These are phyloP conservation scores for Lerista edwardsae DNA, from an alignment of 2,797 vertebrate species.

Conservation along the genomic window DNA sequence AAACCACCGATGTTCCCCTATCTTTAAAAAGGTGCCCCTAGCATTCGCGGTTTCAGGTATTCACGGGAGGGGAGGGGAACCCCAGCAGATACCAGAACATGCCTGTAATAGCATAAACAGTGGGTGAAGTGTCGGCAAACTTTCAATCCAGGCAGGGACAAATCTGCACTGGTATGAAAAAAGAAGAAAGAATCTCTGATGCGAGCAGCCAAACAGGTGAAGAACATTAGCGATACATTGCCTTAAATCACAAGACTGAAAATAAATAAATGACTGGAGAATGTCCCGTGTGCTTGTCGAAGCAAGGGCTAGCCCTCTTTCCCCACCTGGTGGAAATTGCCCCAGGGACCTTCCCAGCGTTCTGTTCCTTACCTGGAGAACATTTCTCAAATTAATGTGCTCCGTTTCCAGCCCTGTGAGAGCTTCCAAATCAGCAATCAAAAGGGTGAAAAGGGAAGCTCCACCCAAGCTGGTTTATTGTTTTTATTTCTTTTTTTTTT, in stretches of 20 bases:
- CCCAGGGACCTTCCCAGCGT: conserved; percentile 46
- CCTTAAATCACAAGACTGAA: conserved; percentile 55
- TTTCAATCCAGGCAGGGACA: background rate
- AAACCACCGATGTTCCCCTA: no score
- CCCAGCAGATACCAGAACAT: no score
- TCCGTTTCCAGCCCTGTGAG: conserved; percentile 56
- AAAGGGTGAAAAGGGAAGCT: conserved; percentile 68
- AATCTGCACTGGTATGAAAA: background rate
- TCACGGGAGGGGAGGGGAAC: no score
- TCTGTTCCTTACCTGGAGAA: conserved; percentile 55
- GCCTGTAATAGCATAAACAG: no score
- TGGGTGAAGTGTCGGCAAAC: no score
- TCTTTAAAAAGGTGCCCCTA: no score
- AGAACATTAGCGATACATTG: conserved; percentile 21
- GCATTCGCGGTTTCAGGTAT: no score
- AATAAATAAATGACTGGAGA: conserved; percentile 61
- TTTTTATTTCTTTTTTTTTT: background rate
- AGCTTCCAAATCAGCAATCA: conserved; percentile 63
- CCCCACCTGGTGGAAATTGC: conserved; percentile 69
- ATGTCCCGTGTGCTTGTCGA: conserved; percentile 64
- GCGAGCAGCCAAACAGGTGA: conserved; percentile 11
- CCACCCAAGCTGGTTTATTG: conserved; percentile 43
- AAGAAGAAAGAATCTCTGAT: background rate
- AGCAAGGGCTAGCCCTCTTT: conserved; percentile 56
- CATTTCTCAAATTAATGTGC: conserved; percentile 55